These are phyloP conservation scores for Conus betulinus DNA, from an alignment of 1,140 invertebrate species.

Conservation along the genomic window DNA sequence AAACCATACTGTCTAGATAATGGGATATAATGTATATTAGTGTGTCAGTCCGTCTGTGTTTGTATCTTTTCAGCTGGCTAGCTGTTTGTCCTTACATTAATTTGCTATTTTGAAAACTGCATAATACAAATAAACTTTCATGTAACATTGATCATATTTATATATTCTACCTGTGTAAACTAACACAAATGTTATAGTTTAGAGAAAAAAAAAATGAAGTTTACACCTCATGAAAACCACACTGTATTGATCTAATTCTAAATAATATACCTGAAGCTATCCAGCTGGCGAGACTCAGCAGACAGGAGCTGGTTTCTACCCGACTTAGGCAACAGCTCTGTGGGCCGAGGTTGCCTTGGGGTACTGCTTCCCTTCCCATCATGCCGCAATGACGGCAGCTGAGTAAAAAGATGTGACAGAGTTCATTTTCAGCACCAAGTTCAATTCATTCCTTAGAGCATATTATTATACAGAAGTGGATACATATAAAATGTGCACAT, in stretches of 20 bases:
- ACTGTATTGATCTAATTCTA: background rate
- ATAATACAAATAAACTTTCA: too few relatives aligned
- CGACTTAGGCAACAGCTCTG: conserved; percentile 52
- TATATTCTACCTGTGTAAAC: background rate
- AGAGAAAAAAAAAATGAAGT: background rate
- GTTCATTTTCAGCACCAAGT: too few relatives aligned
- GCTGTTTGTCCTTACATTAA: too few relatives aligned
- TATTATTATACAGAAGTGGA: too few relatives aligned
- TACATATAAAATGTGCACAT: too few relatives aligned
- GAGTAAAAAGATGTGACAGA: background rate
- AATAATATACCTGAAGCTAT: conserved; percentile 66
- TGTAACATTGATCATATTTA: background rate
- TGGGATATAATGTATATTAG: too few relatives aligned
- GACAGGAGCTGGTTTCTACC: conserved; percentile 58
- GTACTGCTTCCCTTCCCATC: conserved; percentile 31
- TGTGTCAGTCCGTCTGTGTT: too few relatives aligned
- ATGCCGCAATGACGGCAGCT: conserved; percentile 63
- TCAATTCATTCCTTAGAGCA: too few relatives aligned
- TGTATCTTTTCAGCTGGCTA: too few relatives aligned
- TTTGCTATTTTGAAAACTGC: too few relatives aligned
- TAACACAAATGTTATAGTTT: background rate
- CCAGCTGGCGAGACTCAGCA: conserved; percentile 62
- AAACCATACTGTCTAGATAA: too few relatives aligned
- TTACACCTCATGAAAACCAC: too few relatives aligned
- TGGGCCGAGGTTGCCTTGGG: conserved; percentile 27